phyloP scores from a whole-genome alignment of 2,888 invertebrate genomes.

The Pseudococcus viburni region DNA sequence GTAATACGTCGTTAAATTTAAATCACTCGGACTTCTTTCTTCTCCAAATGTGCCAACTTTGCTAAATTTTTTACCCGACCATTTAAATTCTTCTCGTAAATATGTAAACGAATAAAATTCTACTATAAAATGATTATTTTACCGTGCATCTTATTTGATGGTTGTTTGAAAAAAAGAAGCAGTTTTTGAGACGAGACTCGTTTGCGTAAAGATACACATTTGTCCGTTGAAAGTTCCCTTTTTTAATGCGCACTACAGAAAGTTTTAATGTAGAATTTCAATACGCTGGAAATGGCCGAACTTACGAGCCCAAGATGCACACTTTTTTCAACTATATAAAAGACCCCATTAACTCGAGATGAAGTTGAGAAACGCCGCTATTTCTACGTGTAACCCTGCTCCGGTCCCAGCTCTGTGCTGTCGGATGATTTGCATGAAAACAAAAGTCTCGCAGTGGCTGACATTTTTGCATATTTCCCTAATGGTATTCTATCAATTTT shows the following conservation, averaged over 20 bases:
- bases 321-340: slow-evolving; percentile 9
- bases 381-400: not conserved
- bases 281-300: slow-evolving; percentile 20
- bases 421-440: slow-evolving; percentile 29
- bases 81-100: not conserved
- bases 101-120: not conserved
- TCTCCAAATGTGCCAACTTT: not conserved
- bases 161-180: not conserved
- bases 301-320: slow-evolving; percentile 15
- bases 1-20: slow-evolving; percentile 1
- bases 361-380: not conserved
- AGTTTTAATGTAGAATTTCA: slow-evolving; percentile 19
- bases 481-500: slow-evolving; percentile 11
- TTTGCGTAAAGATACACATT: not conserved
- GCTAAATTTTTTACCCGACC: not conserved
- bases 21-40: slow-evolving; percentile 3
- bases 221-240: not conserved
- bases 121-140: not conserved
- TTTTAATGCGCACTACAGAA: not conserved
- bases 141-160: not conserved
- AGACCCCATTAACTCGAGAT: slow-evolving; percentile 25
- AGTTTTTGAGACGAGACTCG: not conserved
- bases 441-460: not conserved
- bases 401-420: not conserved
- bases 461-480: slow-evolving; percentile 28